These are phyloP conservation scores for Hyla sarda DNA, from an alignment of 2,113 vertebrate species.

Conservation along the genomic window DNA sequence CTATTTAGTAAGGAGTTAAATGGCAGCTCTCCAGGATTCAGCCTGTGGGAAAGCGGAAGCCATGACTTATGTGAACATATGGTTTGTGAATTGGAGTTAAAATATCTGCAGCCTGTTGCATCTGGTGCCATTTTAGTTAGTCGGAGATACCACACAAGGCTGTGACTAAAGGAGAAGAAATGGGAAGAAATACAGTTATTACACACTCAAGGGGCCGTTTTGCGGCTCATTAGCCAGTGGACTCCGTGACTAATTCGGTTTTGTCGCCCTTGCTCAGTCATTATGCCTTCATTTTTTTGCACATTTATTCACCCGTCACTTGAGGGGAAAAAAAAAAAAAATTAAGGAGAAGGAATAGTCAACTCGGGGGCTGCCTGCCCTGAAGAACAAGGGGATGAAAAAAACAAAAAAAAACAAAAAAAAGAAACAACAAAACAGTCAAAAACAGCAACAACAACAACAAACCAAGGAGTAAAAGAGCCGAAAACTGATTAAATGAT, in stretches of 20 bases:
- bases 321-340: too few relatives aligned
- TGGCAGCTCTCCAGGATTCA: conserved; percentile 70
- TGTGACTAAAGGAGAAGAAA: conserved; percentile 97
- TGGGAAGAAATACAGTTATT: conserved; percentile 97
- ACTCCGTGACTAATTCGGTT: conserved; percentile 98
- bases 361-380: conserved; percentile 66
- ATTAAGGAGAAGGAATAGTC: conserved; percentile 82
- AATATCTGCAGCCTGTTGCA: conserved; percentile 89
- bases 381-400: conserved; percentile 84
- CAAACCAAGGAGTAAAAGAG: conserved; percentile 49
- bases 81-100: conserved; percentile 89
- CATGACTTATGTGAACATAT: conserved; percentile 95
- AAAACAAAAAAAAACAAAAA: conserved; percentile 58
- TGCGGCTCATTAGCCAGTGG: conserved; percentile 99
- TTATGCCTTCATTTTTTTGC: conserved; percentile 97
- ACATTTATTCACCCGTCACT: conserved; percentile 97
- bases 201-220: conserved; percentile 93
- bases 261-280: conserved; percentile 92
- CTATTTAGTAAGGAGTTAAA: not conserved
- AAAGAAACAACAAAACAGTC: not conserved
- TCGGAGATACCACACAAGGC: conserved; percentile 96
- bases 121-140: conserved; percentile 93
- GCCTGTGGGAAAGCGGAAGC: conserved; percentile 88
- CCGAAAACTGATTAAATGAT: conserved; percentile 86
- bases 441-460: conserved; percentile 5